phyloP scores from a whole-genome alignment of 2,888 invertebrate genomes.

The Andricus curvator region DNA sequence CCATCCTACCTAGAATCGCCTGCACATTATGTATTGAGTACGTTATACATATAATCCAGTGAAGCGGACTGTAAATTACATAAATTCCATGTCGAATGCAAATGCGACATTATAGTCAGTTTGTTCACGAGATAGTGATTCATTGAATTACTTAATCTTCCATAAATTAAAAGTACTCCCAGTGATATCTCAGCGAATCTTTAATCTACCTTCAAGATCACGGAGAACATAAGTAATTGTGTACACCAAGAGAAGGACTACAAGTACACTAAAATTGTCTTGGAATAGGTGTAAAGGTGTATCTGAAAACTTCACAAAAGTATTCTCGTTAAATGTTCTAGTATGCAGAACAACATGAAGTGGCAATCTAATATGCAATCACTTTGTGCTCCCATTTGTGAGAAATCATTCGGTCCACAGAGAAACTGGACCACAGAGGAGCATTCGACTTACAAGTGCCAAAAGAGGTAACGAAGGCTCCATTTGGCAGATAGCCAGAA shows the following conservation, averaged over 20 bases:
- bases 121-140: constrained; percentile 7
- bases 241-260: not conserved
- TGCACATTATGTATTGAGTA: constrained; percentile 5
- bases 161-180: not conserved
- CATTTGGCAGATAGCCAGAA: constrained; percentile 70
- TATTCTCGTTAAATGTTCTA: not conserved
- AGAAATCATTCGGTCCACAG: not conserved
- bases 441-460: constrained; percentile 30
- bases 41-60: constrained; percentile 15
- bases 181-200: not conserved
- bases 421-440: constrained; percentile 22
- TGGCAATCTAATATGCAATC: not conserved
- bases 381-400: not conserved
- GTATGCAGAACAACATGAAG: not conserved
- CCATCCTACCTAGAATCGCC: not conserved
- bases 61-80: constrained; percentile 11
- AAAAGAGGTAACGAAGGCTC: constrained; percentile 49
- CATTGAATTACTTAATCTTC: constrained; percentile 19
- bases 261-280: no score
- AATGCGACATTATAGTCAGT: not conserved
- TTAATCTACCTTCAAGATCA: not conserved
- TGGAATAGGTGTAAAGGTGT: no score
- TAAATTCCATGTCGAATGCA: constrained; percentile 4
- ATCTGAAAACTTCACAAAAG: not conserved
- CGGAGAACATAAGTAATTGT: not conserved